Evolutionary conservation across 2,797 vertebrate species (phyloP), one percentile per base, ranked within the genome.

Genomic region (Arremon brunneinucha): DNA sequence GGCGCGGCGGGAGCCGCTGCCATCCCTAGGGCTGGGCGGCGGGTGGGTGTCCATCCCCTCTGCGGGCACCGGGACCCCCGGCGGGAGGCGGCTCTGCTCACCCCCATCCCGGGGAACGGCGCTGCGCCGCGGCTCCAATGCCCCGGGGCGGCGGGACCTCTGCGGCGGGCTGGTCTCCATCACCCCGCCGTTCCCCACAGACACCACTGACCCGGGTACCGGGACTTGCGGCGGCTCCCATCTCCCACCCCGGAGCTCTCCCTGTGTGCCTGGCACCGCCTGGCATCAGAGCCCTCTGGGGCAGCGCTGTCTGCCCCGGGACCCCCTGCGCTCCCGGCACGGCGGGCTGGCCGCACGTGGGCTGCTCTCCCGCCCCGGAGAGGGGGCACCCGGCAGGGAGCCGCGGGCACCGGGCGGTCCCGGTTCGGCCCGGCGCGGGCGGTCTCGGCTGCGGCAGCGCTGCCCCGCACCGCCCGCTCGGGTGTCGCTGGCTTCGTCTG

Each of bases 81-180:
- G 19, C 3, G n/a, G 52, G 41, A 22, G 7, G 20, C 27, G 12
- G 30, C 23, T 69, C 12, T 59, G 49, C 49, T 28, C 21, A 1
- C 4, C 32, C 27, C 7, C 9, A 2, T 6, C 22, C 22, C 17
- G 17, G 70, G 22, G 13, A 39, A 9, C 39, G 2, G 50, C 8
- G 15, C 3, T 12, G 43, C 14, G 6, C 21, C 9, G 0, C 4
- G 50, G 10, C 43, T 44, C 8, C 55, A 0, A 1, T 43, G 64
- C 46, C 26, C 24, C 37, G 50, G 28, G 34, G n/a, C 68, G 8
- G 14, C 20, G 67, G 34, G 26, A 83, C 10, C 43, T 37, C 21
- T 20, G 64, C 26, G 13, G 68, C 64, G 5, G 64, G 56, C 53
- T 1, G 34, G 16, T 75, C 59, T 43, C 34, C 41, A 34, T 83